phyloP scores from a whole-genome alignment of 2,113 vertebrate genomes.

The Lepus americanus region DNA sequence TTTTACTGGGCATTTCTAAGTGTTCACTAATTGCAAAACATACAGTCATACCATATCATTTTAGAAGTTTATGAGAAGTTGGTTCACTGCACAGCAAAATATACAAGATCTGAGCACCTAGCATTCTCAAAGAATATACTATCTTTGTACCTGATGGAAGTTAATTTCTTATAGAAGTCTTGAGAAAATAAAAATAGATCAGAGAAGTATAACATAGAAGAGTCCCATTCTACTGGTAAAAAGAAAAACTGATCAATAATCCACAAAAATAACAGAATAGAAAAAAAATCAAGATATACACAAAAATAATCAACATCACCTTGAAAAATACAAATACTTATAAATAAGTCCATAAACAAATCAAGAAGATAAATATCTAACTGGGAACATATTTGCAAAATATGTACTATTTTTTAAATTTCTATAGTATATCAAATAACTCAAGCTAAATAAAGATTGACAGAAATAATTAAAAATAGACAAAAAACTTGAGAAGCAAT shows the following conservation, averaged over 20 bases:
- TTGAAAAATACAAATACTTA: background rate
- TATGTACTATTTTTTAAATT: background rate
- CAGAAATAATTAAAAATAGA: background rate
- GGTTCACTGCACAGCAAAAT: background rate
- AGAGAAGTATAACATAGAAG: background rate
- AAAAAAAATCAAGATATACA: background rate
- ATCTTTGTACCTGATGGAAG: background rate
- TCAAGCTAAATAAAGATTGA: background rate
- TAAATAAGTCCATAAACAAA: background rate
- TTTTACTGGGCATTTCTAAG: background rate
- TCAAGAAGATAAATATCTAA: conserved; percentile 9
- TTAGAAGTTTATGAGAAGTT: background rate
- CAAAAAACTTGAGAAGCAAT: background rate
- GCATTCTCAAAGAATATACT: background rate
- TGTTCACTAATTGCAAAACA: background rate
- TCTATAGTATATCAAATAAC: background rate
- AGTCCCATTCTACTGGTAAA: conserved; percentile 30
- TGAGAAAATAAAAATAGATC: conserved; percentile 47
- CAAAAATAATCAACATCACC: background rate
- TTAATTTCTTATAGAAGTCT: conserved; percentile 12
- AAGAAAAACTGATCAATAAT: conserved; percentile 24
- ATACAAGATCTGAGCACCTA: background rate
- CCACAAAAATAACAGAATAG: conserved; percentile 1
- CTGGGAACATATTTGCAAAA: background rate
- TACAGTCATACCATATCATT: background rate